These are phyloP conservation scores for Nomada flava DNA, from an alignment of 2,888 invertebrate genomes.

Conservation along the genomic window DNA sequence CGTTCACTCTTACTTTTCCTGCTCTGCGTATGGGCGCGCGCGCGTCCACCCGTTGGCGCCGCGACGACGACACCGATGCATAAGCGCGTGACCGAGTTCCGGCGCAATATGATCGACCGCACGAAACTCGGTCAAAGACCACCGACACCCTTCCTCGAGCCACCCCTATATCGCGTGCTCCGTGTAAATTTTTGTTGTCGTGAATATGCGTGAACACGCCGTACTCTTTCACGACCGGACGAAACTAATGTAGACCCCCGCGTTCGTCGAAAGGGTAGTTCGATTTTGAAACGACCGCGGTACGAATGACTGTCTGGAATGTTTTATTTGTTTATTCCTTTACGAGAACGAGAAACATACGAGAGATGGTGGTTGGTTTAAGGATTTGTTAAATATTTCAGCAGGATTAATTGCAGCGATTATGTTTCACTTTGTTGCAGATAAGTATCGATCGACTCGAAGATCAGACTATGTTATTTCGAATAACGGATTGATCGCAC, in stretches of 20 bases:
- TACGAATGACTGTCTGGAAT: too few species aligned
- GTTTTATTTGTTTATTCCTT: too few species aligned
- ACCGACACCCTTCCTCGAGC: conserved; percentile 71
- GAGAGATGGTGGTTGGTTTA: too few species aligned
- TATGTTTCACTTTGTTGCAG: conserved; percentile 71
- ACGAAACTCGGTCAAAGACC: conserved; percentile 75
- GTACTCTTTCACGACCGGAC: conserved; percentile 18
- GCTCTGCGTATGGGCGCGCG: conserved; percentile 50
- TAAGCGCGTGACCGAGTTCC: conserved; percentile 75
- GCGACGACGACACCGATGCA: conserved; percentile 70
- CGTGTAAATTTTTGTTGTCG: conserved; percentile 56
- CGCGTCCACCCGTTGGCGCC: conserved; percentile 56
- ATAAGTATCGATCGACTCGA: conserved; percentile 77
- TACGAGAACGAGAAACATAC: too few species aligned
- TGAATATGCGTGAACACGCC: conserved; percentile 63
- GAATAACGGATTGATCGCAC: conserved; percentile 83
- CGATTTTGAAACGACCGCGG: not conserved
- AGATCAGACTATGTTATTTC: conserved; percentile 82
- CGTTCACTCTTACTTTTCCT: conserved; percentile 71
- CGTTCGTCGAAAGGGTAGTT: conserved; percentile 21
- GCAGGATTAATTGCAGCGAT: too few species aligned
- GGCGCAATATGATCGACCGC: conserved; percentile 75
- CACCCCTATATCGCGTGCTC: conserved; percentile 51
- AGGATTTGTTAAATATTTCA: too few species aligned
- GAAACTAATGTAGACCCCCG: conserved; percentile 28